These are phyloP conservation scores for Phoenicopterus ruber DNA, from an alignment of 2,113 vertebrate genomes.

Conservation along the genomic window DNA sequence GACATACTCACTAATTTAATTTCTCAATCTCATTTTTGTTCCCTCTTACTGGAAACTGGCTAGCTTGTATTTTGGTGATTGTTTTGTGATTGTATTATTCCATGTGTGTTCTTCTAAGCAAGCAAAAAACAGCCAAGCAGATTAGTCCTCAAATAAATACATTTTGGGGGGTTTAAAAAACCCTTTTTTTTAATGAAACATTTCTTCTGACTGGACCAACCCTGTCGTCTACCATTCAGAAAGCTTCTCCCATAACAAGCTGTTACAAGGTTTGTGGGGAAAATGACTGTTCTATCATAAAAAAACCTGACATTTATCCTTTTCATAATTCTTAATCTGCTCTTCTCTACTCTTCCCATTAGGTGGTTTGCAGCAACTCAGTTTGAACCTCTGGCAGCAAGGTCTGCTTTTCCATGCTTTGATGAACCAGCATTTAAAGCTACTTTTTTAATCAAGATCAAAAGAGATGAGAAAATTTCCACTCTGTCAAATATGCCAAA, in stretches of 20 bases:
- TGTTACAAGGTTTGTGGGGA: neutral
- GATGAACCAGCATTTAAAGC: constrained; percentile 96
- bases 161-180: neutral
- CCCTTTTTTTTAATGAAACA: neutral
- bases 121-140: neutral
- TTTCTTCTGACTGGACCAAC: neutral
- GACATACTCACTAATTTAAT: neutral
- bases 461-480: constrained; percentile 77
- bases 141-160: neutral
- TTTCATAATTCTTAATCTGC: neutral
- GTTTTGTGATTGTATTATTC: neutral
- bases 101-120: neutral
- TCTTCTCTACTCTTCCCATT: neutral
- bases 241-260: neutral
- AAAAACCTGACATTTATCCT: neutral
- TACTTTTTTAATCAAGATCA: constrained; percentile 86
- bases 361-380: constrained; percentile 94
- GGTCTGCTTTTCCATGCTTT: constrained; percentile 96
- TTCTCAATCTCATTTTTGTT: neutral
- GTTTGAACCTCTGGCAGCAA: constrained; percentile 91
- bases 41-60: neutral
- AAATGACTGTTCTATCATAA: neutral
- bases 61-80: neutral
- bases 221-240: neutral
- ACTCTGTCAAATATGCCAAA: constrained; percentile 94